A percentile compares a stretch with the other conserved stretches of the same genome.
These are phyloP conservation scores for Chironomus riparius DNA, from an alignment of 2,888 invertebrate species.

Conservation along the genomic window DNA sequence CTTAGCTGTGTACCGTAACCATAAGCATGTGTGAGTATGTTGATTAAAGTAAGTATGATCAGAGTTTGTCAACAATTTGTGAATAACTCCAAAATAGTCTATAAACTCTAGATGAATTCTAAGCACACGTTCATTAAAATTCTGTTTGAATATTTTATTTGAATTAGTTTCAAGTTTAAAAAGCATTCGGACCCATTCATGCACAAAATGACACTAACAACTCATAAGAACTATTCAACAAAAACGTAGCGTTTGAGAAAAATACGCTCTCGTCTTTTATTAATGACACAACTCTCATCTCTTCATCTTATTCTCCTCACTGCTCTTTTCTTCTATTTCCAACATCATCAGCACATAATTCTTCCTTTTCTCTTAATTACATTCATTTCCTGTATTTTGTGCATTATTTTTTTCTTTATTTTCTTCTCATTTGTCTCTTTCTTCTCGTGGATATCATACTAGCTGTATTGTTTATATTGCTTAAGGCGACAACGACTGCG, in stretches of 20 bases:
- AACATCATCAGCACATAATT: conserved; percentile 8
- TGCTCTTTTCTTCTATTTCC: not conserved
- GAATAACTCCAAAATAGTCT: no score
- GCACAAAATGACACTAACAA: no score
- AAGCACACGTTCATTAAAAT: no score
- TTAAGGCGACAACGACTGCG: not conserved
- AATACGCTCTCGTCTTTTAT: conserved; percentile 7
- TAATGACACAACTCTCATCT: not conserved
- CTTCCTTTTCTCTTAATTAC: conserved; percentile 16
- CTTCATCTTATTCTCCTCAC: not conserved
- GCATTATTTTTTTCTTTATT: not conserved
- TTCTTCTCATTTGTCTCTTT: not conserved
- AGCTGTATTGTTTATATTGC: not conserved
- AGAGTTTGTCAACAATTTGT: no score
- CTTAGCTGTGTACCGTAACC: no score
- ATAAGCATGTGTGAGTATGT: no score
- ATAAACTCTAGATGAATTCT: no score
- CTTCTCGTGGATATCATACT: not conserved
- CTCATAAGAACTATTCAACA: no score
- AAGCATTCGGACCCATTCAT: no score
- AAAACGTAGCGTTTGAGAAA: not conserved
- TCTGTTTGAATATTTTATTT: no score
- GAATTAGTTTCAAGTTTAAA: no score
- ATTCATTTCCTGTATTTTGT: conserved; percentile 17
- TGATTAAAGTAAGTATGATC: no score